phyloP scores from a whole-genome alignment of 2,888 invertebrate species.

The Drosophila formosana region DNA sequence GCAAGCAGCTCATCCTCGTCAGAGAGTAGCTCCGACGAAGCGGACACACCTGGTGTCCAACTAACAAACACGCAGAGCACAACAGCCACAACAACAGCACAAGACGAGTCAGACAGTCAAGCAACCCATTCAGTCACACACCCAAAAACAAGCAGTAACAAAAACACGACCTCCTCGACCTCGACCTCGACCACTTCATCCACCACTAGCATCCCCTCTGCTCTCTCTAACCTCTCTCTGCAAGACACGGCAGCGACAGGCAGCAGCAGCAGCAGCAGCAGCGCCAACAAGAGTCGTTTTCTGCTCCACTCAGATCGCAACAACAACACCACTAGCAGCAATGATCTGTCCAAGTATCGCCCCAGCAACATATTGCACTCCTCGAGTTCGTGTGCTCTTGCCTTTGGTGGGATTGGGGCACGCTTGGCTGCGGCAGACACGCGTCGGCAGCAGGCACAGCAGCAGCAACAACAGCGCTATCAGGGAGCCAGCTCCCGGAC shows the following conservation, averaged over 20 bases:
- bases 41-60: constrained; percentile 54
- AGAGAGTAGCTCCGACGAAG: constrained; percentile 79
- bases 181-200: constrained; percentile 30
- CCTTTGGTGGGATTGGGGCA: constrained; percentile 83
- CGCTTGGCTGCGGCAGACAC: constrained; percentile 76
- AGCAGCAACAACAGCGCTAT: constrained; percentile 59
- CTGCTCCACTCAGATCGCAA: constrained; percentile 77
- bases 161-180: constrained; percentile 16
- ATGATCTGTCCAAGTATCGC: constrained; percentile 81
- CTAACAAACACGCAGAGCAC: constrained; percentile 59
- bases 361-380: constrained; percentile 81
- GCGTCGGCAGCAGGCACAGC: constrained; percentile 65
- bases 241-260: constrained; percentile 74
- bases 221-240: constrained; percentile 78
- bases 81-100: constrained; percentile 55
- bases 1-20: constrained; percentile 62
- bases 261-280: constrained; percentile 85
- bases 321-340: constrained; percentile 77
- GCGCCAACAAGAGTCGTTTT: constrained; percentile 74
- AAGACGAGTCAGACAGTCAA: constrained; percentile 60
- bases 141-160: constrained; percentile 40
- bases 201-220: constrained; percentile 53
- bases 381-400: constrained; percentile 81
- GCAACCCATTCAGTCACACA: constrained; percentile 53
- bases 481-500: constrained; percentile 74